Percentiles rank a stretch among this genome's conserved stretches.
phyloP scores from a whole-genome alignment of 30 jellyfish, hydroid and myxozoan species.

The Aurelia aurita region DNA sequence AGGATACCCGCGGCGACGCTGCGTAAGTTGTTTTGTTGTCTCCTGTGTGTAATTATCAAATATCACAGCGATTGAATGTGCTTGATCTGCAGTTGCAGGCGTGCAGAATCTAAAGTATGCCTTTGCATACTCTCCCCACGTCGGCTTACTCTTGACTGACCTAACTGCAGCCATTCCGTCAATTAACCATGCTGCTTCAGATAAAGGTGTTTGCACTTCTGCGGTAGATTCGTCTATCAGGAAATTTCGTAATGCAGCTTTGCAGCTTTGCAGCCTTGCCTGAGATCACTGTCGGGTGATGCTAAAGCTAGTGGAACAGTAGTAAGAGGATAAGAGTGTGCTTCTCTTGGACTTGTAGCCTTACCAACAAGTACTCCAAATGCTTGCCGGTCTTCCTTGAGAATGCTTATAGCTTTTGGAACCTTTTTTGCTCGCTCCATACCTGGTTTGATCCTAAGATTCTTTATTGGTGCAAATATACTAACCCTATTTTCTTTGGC shows the following conservation, averaged over 20 bases:
- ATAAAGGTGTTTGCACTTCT: too few relatives aligned
- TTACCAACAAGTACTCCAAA: too few relatives aligned
- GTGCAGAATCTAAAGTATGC: constrained; percentile 38
- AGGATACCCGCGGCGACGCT: constrained; percentile 32
- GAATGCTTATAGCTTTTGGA: too few relatives aligned
- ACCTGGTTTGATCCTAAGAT: constrained; percentile 2
- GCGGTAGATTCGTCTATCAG: neutral
- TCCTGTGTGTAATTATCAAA: constrained; percentile 7
- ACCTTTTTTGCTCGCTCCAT: too few relatives aligned
- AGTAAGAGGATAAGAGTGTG: too few relatives aligned
- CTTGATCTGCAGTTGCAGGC: neutral
- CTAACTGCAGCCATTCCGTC: too few relatives aligned
- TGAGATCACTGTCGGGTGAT: constrained; percentile 11
- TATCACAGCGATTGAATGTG: constrained; percentile 2
- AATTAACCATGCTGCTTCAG: too few relatives aligned
- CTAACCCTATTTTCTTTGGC: constrained; percentile 4
- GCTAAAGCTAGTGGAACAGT: constrained; percentile 15
- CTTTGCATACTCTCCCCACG: too few relatives aligned
- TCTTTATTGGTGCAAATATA: neutral
- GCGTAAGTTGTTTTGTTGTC: neutral
- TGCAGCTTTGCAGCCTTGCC: neutral
- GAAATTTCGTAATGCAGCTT: too few relatives aligned
- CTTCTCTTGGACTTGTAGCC: too few relatives aligned
- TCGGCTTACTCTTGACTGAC: too few relatives aligned
- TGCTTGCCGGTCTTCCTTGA: too few relatives aligned